Evolutionary conservation across 2,888 invertebrate genomes (phyloP), one percentile per base, ranked within the genome.

Genomic region (Leptopilina syphax): DNA sequence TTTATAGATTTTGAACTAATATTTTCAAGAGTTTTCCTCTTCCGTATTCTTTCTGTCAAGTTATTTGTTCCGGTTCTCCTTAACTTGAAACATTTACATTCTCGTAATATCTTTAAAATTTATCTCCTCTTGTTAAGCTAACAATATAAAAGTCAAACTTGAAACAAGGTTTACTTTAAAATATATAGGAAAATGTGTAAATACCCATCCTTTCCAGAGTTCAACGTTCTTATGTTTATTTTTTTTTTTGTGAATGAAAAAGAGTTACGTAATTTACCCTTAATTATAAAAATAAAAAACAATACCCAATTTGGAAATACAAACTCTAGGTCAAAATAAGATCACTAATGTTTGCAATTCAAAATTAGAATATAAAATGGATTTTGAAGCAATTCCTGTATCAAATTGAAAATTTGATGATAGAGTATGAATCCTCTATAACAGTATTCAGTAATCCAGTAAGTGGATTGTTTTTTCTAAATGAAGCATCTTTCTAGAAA

Each of bases 61-160:
- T 65, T 65, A 65, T 65, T 65, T 65, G 65, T 65, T 65, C 65
- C 65, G 65, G 65, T 65, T 12, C 65, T 65, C 41, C 24, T 65
- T 41, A 65, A 12, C 65, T 65, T 27, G 34, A 27, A 65, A 65
- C 34, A 65, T 65, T 65, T 12, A 65, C 65, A 65, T 27, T 65
- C 41, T 41, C 13, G 13, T 65, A 41, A 65, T 65, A 65, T 65
- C 41, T 65, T 41, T 27, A 41, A 34, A 65, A 65, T 34, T 65
- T 65, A 34, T 65, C 65, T 65, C 13, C 12, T 34, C 65, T 34
- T 65, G 65, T 65, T 65, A 65, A 65, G 65, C 65, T 65, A 63
- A 63, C 63, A 63, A 63, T 63, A 63, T 50, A 10, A 50, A 65
- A 34, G 65, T 41, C 65, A 65, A 65, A 65, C 65, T 65, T 65